These are phyloP conservation scores for Drosophila kuntzei DNA, from an alignment of 2,888 invertebrate species.

Conservation along the genomic window DNA sequence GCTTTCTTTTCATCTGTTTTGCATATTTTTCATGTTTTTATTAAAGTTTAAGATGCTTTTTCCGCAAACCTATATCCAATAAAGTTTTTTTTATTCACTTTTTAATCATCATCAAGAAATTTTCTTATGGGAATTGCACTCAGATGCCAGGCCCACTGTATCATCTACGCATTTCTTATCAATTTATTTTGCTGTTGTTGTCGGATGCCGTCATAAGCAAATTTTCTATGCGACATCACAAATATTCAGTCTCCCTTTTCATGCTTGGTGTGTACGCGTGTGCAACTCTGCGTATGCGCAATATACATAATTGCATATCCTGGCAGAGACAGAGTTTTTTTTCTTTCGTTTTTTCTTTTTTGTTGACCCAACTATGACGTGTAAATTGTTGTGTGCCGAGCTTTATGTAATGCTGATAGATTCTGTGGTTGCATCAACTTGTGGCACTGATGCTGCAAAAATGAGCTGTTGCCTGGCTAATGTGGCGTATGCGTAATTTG, in stretches of 20 bases:
- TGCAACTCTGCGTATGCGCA: slow-evolving; percentile 38
- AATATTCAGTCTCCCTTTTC: neutral
- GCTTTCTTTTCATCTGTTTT: neutral
- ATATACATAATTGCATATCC: slow-evolving; percentile 55
- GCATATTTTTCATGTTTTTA: neutral
- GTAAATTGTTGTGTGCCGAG: slow-evolving; percentile 29
- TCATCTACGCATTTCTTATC: slow-evolving; percentile 43
- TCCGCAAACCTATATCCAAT: neutral
- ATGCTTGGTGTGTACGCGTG: neutral
- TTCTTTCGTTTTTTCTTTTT: slow-evolving; percentile 6
- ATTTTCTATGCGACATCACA: slow-evolving; percentile 50
- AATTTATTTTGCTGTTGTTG: slow-evolving; percentile 53
- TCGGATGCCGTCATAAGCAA: slow-evolving; percentile 48
- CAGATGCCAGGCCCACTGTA: slow-evolving; percentile 25
- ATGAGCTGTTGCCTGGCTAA: slow-evolving; percentile 25
- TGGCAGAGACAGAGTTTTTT: slow-evolving; percentile 15
- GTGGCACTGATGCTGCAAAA: slow-evolving; percentile 27
- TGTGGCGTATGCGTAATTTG: slow-evolving; percentile 49
- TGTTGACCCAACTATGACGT: slow-evolving; percentile 36
- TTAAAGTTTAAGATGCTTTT: neutral
- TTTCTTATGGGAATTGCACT: slow-evolving; percentile 3
- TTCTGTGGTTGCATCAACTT: slow-evolving; percentile 29
- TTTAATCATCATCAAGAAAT: slow-evolving; percentile 3
- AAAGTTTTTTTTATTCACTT: neutral
- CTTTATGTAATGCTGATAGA: slow-evolving; percentile 41